phyloP scores from a whole-genome alignment of 2,113 vertebrate genomes.

The Pyrgilauda ruficollis region DNA sequence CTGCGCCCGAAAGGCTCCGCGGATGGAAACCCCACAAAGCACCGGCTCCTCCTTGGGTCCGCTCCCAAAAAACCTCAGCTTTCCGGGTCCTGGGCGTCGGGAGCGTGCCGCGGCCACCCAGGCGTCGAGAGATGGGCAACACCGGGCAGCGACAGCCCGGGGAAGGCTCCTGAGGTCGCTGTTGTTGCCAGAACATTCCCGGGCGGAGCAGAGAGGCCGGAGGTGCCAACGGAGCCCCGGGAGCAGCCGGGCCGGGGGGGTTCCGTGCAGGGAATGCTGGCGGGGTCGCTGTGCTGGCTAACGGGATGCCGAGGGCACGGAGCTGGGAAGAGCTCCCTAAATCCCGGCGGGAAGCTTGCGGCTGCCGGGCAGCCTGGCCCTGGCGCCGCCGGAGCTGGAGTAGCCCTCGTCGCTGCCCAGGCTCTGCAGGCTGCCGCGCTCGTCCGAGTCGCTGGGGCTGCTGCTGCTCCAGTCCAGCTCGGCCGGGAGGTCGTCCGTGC shows the following conservation, averaged over 20 bases:
- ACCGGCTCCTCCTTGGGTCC: not conserved
- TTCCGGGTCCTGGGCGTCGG: not conserved
- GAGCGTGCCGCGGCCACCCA: not conserved
- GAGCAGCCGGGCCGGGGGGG: not conserved
- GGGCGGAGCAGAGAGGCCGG: not conserved
- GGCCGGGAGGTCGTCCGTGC: slow-evolving; percentile 86
- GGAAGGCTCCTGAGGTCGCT: not conserved
- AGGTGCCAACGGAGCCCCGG: not conserved
- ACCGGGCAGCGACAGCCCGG: not conserved
- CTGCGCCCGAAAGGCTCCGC: not conserved
- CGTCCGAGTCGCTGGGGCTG: slow-evolving; percentile 91
- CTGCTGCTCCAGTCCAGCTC: slow-evolving; percentile 94
- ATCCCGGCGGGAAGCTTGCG: slow-evolving; percentile 75
- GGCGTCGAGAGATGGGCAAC: not conserved
- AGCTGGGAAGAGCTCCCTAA: slow-evolving; percentile 65
- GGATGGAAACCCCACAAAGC: not conserved
- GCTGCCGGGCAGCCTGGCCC: slow-evolving; percentile 76
- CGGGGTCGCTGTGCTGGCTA: slow-evolving; percentile 50
- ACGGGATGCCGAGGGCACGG: slow-evolving; percentile 4
- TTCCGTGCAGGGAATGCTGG: slow-evolving; percentile 54
- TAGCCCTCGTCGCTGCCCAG: slow-evolving; percentile 93
- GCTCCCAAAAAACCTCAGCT: not conserved
- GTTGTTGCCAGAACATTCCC: not conserved
- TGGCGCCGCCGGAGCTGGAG: slow-evolving; percentile 83
- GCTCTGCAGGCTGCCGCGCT: slow-evolving; percentile 88